Percentiles rank a stretch among this genome's conserved stretches.
These are phyloP conservation scores for Indicator maculatus DNA, from an alignment of 2,113 vertebrate species.

Conservation along the genomic window DNA sequence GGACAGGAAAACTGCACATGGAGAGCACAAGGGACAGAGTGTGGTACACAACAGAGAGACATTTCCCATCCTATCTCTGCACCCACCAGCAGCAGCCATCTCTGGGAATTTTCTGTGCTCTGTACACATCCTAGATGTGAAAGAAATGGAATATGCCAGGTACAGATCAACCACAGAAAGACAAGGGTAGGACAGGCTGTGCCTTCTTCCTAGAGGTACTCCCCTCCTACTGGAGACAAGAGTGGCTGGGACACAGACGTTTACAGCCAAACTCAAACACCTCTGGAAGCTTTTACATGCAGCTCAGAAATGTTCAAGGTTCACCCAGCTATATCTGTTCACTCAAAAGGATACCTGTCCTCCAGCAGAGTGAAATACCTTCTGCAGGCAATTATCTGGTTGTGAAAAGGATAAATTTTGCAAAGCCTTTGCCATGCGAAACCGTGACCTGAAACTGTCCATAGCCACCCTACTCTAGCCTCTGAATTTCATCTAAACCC, in stretches of 20 bases:
- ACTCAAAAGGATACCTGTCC: neutral
- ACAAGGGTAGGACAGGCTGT: neutral
- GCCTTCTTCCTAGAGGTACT: neutral
- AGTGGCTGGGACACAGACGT: fast-evolving
- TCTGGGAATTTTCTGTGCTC: neutral
- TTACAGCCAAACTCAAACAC: neutral
- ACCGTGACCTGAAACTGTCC: neutral
- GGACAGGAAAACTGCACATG: fast-evolving
- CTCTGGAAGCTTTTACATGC: neutral
- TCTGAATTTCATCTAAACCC: neutral
- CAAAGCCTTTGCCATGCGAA: neutral
- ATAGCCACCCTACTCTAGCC: neutral
- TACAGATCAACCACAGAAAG: fast-evolving
- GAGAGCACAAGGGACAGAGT: neutral
- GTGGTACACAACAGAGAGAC: neutral
- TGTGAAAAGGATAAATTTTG: neutral
- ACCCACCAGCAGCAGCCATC: neutral
- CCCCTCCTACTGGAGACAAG: neutral
- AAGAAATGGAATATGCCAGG: fast-evolving
- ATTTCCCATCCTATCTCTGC: neutral
- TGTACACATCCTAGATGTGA: fast-evolving
- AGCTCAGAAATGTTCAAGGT: fast-evolving
- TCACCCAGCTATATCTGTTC: fast-evolving
- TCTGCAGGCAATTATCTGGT: neutral
- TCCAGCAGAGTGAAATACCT: neutral